Conservation (phyloP, 1,140 invertebrate species). For the Streblospio benedicti region DNA sequence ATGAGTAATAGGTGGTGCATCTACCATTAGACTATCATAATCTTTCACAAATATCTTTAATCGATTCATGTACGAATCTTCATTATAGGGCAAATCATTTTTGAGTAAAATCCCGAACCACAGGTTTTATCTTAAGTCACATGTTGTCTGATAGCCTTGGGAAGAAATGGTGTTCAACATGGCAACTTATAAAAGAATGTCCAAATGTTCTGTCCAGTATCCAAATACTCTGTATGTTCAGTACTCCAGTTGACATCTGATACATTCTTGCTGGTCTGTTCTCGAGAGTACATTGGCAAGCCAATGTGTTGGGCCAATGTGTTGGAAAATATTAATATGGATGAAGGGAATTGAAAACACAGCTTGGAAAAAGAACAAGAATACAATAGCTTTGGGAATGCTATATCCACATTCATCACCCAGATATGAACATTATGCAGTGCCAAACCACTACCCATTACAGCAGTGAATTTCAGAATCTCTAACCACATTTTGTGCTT, state of each 20-base stretch:
- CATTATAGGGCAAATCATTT: conserved; percentile 35
- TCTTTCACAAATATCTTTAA: conserved; percentile 31
- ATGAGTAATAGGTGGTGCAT: conserved; percentile 40
- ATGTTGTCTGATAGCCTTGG: conserved; percentile 40
- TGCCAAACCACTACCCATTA: conserved; percentile 24
- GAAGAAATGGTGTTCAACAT: conserved; percentile 43
- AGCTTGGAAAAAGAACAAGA: conserved; percentile 22
- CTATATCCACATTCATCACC: conserved; percentile 26
- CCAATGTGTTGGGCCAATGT: conserved; percentile 46
- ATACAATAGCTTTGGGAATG: conserved; percentile 21
- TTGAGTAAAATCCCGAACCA: conserved; percentile 31
- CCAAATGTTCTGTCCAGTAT: conserved; percentile 38
- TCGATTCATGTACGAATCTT: conserved; percentile 31
- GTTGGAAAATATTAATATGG: conserved; percentile 44
- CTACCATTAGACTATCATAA: conserved; percentile 39
- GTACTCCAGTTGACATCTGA: conserved; percentile 39
- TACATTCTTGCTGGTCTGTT: conserved; percentile 36
- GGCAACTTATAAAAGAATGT: conserved; percentile 37
- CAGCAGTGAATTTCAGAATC: conserved; percentile 12
- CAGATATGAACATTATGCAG: conserved; percentile 26
- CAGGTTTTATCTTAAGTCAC: conserved; percentile 39
- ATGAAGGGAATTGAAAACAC: conserved; percentile 36
- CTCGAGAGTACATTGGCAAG: conserved; percentile 38
- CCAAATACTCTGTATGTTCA: conserved; percentile 34
- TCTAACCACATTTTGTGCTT: conserved; percentile 17